These are phyloP conservation scores for Allolobophora icterica DNA, from an alignment of 2,888 invertebrate species.

Conservation along the genomic window DNA sequence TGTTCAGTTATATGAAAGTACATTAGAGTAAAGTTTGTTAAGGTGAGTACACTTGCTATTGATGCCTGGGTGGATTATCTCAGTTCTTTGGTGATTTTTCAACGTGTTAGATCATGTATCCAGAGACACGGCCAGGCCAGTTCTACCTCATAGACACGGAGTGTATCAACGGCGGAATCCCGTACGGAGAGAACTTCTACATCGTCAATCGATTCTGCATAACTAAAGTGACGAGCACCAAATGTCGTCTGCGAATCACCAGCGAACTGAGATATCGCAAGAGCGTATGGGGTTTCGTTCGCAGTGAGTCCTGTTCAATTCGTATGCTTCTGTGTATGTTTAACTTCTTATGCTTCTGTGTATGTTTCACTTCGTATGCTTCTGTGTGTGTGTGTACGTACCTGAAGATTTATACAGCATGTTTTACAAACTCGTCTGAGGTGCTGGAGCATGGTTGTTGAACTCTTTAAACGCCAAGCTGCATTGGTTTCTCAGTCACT, in stretches of 20 bases:
- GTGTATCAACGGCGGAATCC: constrained; percentile 84
- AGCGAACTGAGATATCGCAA: constrained; percentile 87
- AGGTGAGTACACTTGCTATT: not conserved
- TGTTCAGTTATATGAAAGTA: no score
- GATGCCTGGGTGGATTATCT: not conserved
- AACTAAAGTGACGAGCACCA: constrained; percentile 71
- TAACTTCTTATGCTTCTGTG: not conserved
- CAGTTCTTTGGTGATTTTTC: not conserved
- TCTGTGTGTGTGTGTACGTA: not conserved
- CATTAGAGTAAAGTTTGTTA: no score
- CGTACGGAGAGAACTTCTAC: constrained; percentile 93
- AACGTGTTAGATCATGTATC: constrained; percentile 44
- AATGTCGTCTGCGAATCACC: constrained; percentile 75
- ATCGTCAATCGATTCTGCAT: constrained; percentile 82
- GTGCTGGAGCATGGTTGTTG: not conserved
- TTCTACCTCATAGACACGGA: constrained; percentile 88
- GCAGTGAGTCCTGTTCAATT: constrained; percentile 71
- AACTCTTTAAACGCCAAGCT: no score
- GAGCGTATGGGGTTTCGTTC: constrained; percentile 87
- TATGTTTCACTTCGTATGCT: not conserved
- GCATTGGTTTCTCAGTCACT: no score
- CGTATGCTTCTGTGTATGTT: not conserved
- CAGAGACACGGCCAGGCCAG: constrained; percentile 73
- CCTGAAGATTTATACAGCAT: not conserved
- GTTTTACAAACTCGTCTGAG: not conserved